These are phyloP conservation scores for Morpho deidamia DNA, from an alignment of 2,888 invertebrate genomes.

Conservation along the genomic window DNA sequence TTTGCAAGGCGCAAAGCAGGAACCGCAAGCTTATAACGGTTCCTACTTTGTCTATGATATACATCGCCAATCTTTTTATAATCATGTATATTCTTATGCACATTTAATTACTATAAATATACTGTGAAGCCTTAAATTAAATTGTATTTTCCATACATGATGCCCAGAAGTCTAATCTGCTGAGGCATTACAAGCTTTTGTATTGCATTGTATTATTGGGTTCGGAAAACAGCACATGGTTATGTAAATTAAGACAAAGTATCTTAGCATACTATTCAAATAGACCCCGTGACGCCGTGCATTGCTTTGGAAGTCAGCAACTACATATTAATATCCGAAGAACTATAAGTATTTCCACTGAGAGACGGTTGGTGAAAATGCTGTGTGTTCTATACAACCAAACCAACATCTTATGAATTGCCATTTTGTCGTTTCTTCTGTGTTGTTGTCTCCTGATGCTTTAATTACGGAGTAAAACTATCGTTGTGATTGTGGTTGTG, in stretches of 20 bases:
- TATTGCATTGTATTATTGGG: not conserved
- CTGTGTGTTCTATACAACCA: too few species aligned
- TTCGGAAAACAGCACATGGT: slow-evolving; percentile 15
- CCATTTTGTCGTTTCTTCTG: not conserved
- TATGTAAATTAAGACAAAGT: slow-evolving; percentile 16
- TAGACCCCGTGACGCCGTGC: not conserved
- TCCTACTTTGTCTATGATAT: too few species aligned
- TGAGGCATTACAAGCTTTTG: not conserved
- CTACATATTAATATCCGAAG: not conserved
- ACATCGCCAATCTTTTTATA: too few species aligned
- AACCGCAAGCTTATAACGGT: too few species aligned
- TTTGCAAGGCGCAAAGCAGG: too few species aligned
- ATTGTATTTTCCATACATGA: too few species aligned
- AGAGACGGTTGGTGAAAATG: not conserved
- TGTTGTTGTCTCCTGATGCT: not conserved
- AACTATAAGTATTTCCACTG: not conserved
- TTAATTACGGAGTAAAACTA: not conserved
- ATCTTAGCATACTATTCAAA: slow-evolving; percentile 5
- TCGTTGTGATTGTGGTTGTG: too few species aligned
- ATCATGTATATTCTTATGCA: too few species aligned
- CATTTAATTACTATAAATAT: too few species aligned
- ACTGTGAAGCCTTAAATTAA: too few species aligned
- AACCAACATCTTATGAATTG: not conserved
- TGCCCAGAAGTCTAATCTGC: too few species aligned
- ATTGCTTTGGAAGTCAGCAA: not conserved